These are phyloP conservation scores for Vanacampus margaritifer DNA, from an alignment of 2,113 vertebrate species.

Conservation along the genomic window DNA sequence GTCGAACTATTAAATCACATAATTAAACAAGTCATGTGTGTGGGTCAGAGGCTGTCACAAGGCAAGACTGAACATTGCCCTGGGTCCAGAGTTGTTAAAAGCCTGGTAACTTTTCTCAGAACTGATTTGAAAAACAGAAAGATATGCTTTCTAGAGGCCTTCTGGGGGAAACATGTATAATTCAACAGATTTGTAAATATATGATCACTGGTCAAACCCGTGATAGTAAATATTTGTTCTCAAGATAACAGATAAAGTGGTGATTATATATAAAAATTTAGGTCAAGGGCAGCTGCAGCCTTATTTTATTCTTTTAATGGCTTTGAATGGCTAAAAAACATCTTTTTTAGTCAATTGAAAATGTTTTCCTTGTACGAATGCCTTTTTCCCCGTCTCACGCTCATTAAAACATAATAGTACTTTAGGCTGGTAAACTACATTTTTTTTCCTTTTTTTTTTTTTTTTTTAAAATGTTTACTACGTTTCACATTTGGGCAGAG, in stretches of 20 bases:
- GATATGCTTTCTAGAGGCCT: constrained; percentile 4
- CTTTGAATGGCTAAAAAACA: not conserved
- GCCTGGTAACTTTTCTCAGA: not conserved
- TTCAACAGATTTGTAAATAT: constrained; percentile 1
- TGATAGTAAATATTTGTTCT: constrained; percentile 11
- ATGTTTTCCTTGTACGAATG: not conserved
- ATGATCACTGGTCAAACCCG: constrained; percentile 3
- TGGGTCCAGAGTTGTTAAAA: constrained; percentile 10
- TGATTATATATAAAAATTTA: not conserved
- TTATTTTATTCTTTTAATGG: not conserved
- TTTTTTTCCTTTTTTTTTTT: no score
- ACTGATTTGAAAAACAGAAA: constrained; percentile 15
- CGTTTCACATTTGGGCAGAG: no score
- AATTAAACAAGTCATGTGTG: constrained; percentile 28
- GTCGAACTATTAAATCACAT: not conserved
- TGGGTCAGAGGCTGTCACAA: constrained; percentile 31
- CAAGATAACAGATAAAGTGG: not conserved
- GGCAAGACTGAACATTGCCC: constrained; percentile 12
- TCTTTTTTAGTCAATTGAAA: not conserved
- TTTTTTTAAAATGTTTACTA: no score
- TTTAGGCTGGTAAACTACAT: no score
- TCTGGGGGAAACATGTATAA: constrained; percentile 4
- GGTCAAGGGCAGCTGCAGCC: not conserved
- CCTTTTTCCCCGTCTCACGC: not conserved
- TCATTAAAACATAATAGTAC: no score